Evolutionary conservation across 2,797 vertebrate species (phyloP).

Genomic region (Vultur gryphus): DNA sequence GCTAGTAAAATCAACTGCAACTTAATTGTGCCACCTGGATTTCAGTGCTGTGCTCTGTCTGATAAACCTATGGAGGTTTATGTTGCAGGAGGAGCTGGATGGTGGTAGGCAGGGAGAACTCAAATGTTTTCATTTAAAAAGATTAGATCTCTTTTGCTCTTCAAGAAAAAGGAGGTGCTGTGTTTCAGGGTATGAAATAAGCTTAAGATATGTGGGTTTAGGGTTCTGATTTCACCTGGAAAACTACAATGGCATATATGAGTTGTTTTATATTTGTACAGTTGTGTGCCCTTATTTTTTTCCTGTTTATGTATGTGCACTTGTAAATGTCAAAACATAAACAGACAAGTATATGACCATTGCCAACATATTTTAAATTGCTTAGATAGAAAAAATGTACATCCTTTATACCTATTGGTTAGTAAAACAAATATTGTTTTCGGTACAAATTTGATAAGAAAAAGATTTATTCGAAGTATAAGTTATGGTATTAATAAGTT

Average conservation of each 20-base stretch:
- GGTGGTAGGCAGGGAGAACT: background rate
- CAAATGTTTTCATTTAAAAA: background rate
- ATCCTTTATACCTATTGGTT: background rate
- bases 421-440: background rate
- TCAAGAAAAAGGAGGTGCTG: background rate
- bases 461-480: background rate
- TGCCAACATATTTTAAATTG: background rate
- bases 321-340: background rate
- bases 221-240: background rate
- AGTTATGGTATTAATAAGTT: background rate
- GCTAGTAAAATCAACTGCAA: background rate
- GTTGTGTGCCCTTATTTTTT: background rate
- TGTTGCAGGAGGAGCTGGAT: background rate
- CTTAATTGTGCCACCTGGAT: background rate
- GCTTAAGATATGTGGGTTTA: background rate
- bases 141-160: background rate
- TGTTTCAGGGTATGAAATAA: background rate
- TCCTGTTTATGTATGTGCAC: background rate
- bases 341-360: background rate
- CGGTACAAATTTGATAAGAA: background rate
- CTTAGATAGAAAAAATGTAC: background rate
- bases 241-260: background rate
- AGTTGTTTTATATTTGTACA: background rate
- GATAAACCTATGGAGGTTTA: background rate
- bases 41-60: background rate